These are phyloP conservation scores for Sialis lutaria DNA, from an alignment of 2,888 invertebrate species.

Conservation along the genomic window DNA sequence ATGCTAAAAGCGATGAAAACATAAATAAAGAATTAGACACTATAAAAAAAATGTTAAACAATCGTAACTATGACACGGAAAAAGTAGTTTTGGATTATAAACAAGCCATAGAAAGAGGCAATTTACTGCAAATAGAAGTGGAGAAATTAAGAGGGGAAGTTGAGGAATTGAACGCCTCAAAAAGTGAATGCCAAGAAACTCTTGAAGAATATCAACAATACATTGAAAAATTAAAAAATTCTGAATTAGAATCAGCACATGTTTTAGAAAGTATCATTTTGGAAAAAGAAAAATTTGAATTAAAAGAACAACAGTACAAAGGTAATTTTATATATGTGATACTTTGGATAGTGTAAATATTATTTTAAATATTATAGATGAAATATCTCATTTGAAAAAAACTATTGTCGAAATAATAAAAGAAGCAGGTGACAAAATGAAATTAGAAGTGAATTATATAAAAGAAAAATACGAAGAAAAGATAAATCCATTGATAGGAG, in stretches of 20 bases:
- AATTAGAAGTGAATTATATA: conserved; percentile 36
- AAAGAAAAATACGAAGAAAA: conserved; percentile 40
- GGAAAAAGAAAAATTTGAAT: not conserved
- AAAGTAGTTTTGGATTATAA: not conserved
- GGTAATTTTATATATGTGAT: not conserved
- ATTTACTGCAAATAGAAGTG: not conserved
- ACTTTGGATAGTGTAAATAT: not conserved
- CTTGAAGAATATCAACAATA: conserved; percentile 1
- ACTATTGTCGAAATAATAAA: conserved; percentile 32
- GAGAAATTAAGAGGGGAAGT: not conserved
- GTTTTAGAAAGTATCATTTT: not conserved
- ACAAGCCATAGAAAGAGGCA: not conserved
- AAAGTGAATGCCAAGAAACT: not conserved
- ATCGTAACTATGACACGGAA: not conserved
- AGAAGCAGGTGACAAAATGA: conserved; percentile 34
- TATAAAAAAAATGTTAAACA: not conserved
- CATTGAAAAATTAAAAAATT: not conserved
- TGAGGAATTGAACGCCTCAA: not conserved
- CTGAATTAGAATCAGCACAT: not conserved
- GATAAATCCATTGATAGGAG: conserved; percentile 33
- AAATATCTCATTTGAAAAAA: conserved; percentile 32
- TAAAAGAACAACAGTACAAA: not conserved
- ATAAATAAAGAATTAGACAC: conserved; percentile 28
- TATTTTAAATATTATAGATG: conserved; percentile 25
- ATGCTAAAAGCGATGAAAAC: no score